A percentile compares a stretch with the other conserved stretches of the same genome.
Evolutionary conservation across 2,888 invertebrate genomes (phyloP).

Genomic region (Ophion costatus): DNA sequence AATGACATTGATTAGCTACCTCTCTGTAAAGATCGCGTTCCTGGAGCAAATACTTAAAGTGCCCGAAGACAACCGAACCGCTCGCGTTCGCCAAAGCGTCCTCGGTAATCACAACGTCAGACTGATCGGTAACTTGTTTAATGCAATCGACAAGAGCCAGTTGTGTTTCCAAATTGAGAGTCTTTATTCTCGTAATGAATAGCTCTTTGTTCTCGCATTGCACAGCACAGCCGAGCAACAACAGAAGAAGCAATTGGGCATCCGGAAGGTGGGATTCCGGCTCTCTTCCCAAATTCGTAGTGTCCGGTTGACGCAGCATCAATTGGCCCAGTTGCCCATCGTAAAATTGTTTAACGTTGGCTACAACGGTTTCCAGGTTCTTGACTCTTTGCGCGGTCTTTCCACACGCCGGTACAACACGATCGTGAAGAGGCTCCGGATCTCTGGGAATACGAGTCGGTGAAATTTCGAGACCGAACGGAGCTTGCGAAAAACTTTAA

Average conservation of each 20-base stretch:
- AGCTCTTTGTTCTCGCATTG: conserved; percentile 97
- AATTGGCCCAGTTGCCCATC: conserved; percentile 95
- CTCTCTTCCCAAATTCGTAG: conserved; percentile 89
- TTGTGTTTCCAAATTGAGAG: conserved; percentile 93
- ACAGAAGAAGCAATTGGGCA: conserved; percentile 92
- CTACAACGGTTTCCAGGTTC: conserved; percentile 94
- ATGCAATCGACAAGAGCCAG: conserved; percentile 97
- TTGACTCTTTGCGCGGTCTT: conserved; percentile 87
- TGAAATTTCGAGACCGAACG: too few relatives aligned
- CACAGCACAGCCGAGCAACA: conserved; percentile 97
- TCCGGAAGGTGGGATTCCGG: conserved; percentile 89
- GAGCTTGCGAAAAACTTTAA: too few relatives aligned
- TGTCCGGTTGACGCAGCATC: conserved; percentile 92
- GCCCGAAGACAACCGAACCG: conserved; percentile 90
- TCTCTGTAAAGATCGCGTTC: conserved; percentile 91
- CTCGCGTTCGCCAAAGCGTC: conserved; percentile 91
- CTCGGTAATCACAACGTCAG: conserved; percentile 92
- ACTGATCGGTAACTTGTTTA: conserved; percentile 97
- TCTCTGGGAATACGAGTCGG: conserved; percentile 78
- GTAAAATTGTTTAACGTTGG: conserved; percentile 89
- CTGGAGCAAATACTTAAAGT: conserved; percentile 91
- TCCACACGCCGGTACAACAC: conserved; percentile 83
- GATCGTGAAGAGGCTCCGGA: conserved; percentile 84
- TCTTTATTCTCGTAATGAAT: conserved; percentile 96
- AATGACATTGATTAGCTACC: conserved; percentile 72